Base-by-base conservation (phyloP, 2,888 invertebrate genomes). In the Noctua fimbriata region DNA sequence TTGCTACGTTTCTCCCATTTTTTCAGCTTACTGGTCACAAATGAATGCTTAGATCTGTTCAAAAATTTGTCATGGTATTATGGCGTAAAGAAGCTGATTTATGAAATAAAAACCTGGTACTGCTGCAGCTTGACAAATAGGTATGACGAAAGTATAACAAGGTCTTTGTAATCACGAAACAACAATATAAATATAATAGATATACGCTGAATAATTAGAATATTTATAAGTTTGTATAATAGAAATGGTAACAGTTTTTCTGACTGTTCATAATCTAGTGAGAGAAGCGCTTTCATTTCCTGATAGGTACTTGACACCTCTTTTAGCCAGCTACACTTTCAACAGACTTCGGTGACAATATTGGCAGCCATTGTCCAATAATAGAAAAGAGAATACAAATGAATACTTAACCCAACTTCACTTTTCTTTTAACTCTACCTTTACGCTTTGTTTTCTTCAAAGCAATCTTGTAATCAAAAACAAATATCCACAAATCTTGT, bases 401-500 rank as follows among this genome's bases (percentile, higher is more conserved):
- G 3, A n/a, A 49, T 52, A 52, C 18, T 14, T 36, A 6, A 49
- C 41, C 28, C 52, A 41, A 72, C 28, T 32, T 74, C 18, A 24
- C 9, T 75, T 52, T 49, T 24, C 7, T 2, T 74, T 69, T 1
- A 47, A 44, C 24, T 70, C 12, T 9, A 81, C 28, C 4, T 28
- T 10, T n/a, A 32, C 18, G 21, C n/a, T 60, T 9, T 18, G 41
- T 6, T 76, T 74, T 73, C 55, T 66, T 69, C 44, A 49, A 70
- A 81, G 77, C 75, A 78, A 84, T 77, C 69, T 79, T 71, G 69
- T 88, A 83, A 88, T 82, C 79, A 85, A 69, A 86, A 81, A 84
- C 84, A 78, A 87, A 87, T 85, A 82, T 87, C 86, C 87, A 87
- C 89, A 91, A 92, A 92, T 91, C 90, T 90, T 70, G 79, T 77